Base-by-base conservation (phyloP, 1,140 invertebrate genomes). In the Zaprionus nigranus region DNA sequence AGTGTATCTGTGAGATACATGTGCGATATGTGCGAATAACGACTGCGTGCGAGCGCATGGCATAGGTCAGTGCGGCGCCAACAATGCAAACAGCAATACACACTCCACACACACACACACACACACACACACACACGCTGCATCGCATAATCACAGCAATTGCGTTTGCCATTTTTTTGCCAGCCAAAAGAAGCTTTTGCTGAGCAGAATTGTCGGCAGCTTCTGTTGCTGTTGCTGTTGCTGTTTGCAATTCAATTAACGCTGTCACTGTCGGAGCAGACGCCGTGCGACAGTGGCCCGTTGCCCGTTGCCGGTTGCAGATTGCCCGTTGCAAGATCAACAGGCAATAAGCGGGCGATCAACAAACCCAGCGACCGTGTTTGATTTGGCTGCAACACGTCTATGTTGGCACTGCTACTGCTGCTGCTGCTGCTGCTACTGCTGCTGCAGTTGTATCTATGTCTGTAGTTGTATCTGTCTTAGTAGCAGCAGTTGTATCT, bases 231-330 rank as follows among this genome's bases (percentile, higher is more conserved):
- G 22, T 5, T 20, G 30, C 49, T 59, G 64, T 49, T 56, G 59
- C 67, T 90, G 76, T 90, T 90, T 90, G 85, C 85, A 90, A 90
- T 90, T 90, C 81, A 90, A 90, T 90, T 90, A 90, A 90, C 78
- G 75, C 74, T 69, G 75, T 72, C 75, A 81, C 79, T 90, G 84
- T 62, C 85, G 11, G 0, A 3, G 46, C 38, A 81, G 60, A 68
- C 66, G 51, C 66, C 53, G 13, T 40, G 38, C 46, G 17, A 51
- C 46, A 51, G 46, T 51, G 24, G 46, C 46, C 46, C 17, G 46
- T 51, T 49, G 40, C n/a, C 7, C 5, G n/a, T 17, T 46, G 46
- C 46, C n/a, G 11, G 46, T 49, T 51, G 46, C 46, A 20, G 65
- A 65, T 77, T 67, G 56, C 76, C 78, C 75, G 79, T 88, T 84